Evolutionary conservation across 2,113 vertebrate genomes (phyloP), one percentile per base, ranked within the genome.

Genomic region (Anser brachyrhynchus): DNA sequence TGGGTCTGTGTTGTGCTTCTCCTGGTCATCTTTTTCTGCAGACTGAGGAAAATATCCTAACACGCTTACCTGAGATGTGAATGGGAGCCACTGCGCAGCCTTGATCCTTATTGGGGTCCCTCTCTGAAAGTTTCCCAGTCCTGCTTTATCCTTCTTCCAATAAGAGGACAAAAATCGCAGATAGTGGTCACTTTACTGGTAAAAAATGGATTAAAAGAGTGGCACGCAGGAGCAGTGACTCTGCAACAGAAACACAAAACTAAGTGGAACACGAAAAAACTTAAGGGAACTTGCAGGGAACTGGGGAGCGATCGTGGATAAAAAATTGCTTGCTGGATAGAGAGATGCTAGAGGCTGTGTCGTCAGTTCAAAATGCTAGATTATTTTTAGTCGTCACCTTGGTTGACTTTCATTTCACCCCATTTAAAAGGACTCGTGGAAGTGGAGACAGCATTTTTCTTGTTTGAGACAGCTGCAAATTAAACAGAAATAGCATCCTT

Each of bases 361-460:
- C 41, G 79, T 89, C 76, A 74, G 18, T 89, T 90, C 37, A 73
- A 75, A 91, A 81, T 71, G 44, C 33, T 55, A 35, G 39, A 11
- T 73, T 91, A 62, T 86, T 82, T 83, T 82, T 88, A 37, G 55
- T 54, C 82, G n/a, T 83, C 43, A 64, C n/a, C 33, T 91, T 84
- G 52, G 82, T 91, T 73, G 61, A 70, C 73, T 96, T 95, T 88
- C 11, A 35, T 92, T 94, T 96, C 65, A 86, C 44, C 55, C 58
- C 46, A 3, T 57, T 81, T 44, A 83, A 81, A 81, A 73, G 66
- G 67, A 57, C n/a, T 92, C 4, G 5, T 15, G 46, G 35, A 83
- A 52, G 29, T 31, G 37, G 59, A 84, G 91, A 51, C 33, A 85
- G n/a, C 9, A 2, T 78, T 79, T 84, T 92, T 57, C 37, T 78